Evolutionary conservation across 2,888 invertebrate species (phyloP).

Genomic region (Andrena bicolor): DNA sequence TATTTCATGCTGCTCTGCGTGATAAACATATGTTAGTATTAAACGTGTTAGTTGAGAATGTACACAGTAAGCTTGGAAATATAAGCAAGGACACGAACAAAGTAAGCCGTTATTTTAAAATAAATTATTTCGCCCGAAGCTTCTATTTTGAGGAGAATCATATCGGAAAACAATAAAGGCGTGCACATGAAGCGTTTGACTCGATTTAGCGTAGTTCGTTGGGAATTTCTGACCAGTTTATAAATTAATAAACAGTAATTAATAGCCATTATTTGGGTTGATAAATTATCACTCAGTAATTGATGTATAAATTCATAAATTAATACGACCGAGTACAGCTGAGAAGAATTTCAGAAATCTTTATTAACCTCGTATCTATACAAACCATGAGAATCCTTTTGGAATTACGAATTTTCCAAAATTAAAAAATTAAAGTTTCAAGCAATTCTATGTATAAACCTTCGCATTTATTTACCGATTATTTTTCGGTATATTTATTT

Average conservation of each 20-base stretch:
- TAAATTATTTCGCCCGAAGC: background rate
- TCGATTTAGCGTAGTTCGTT: background rate
- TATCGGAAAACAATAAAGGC: slow-evolving; percentile 28
- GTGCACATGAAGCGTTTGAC: slow-evolving; percentile 5
- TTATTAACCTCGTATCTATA: background rate
- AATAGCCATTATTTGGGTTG: background rate
- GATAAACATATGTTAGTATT: background rate
- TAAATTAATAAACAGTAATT: slow-evolving; percentile 7
- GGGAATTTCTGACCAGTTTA: slow-evolving; percentile 1
- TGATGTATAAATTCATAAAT: background rate
- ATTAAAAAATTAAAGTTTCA: no score
- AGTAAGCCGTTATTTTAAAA: background rate
- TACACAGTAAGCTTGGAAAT: background rate
- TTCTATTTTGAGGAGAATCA: background rate
- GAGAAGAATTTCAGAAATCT: background rate
- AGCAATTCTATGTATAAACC: no score
- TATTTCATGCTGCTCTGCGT: background rate
- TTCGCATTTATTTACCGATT: no score
- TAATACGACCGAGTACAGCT: background rate
- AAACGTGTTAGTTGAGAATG: background rate
- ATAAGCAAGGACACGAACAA: background rate
- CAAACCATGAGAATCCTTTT: background rate
- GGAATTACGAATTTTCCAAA: background rate
- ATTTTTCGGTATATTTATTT: no score
- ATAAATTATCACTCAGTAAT: background rate